Evolutionary conservation across 2,888 invertebrate genomes (phyloP), one percentile per base, ranked within the genome.

Genomic region (Tineola bisselliella): DNA sequence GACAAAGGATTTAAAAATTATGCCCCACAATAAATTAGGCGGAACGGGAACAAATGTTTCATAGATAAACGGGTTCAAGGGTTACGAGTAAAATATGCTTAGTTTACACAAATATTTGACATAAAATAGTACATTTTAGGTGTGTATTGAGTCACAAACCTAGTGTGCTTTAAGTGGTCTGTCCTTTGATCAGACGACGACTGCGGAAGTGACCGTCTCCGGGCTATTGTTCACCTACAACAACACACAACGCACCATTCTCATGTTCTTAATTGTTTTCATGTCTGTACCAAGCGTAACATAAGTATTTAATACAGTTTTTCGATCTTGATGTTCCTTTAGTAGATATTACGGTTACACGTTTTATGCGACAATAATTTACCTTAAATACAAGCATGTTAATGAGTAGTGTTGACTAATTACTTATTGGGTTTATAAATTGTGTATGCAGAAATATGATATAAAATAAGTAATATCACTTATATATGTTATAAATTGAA

Each of bases 261-360:
- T 75, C 81, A 84, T 84, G 76, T 76, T 77, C 80, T 77, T 84
- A 80, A 84, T 84, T 84, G 84, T 83, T 83, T 82, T 82, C 83
- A 82, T 84, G 54, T 3, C 48, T 48, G 15, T 48, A 48, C 48
- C 6, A 48, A 48, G 48, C 13, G 48, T 17, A 10, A 48, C n/a
- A 48, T 6, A 10, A 48, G 8, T 48, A n/a, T 17, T n/a, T n/a
- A 10, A 15, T 10, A 17, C 48, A 48, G 48, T 48, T 15, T 48
- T 48, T 48, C 15, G 48, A 48, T 48, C 12, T 48, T 17, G n/a
- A 13, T 15, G 48, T 13, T 17, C 17, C 48, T 15, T 17, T 48
- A 15, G n/a, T n/a, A 10, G 10, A 38, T 25, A 25, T 38, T 38
- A 38, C 10, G 3, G 38, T 10, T 10, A 38, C 10, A n/a, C 10